Conservation (phyloP, 2,113 vertebrate species). For the Aptenodytes patagonicus region DNA sequence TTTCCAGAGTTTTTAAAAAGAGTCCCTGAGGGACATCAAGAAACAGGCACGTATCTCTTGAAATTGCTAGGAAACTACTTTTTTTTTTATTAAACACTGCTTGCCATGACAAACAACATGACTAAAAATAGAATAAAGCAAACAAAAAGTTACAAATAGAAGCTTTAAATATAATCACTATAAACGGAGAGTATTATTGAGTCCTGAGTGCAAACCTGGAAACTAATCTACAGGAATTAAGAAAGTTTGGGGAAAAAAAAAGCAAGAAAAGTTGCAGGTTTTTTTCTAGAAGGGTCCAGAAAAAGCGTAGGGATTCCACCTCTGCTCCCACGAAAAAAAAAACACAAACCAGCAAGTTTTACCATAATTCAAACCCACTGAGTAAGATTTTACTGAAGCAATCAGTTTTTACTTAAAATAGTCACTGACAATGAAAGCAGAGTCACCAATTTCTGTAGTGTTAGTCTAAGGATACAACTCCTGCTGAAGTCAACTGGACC, state of each 20-base stretch:
- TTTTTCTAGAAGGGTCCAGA: not conserved
- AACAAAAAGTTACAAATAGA: conserved; percentile 45
- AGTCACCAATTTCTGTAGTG: not conserved
- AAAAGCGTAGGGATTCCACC: not conserved
- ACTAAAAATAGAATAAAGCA: conserved; percentile 60
- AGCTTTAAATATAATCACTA: conserved; percentile 45
- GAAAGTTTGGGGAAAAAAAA: not conserved
- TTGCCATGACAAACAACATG: conserved; percentile 58
- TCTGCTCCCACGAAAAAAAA: not conserved
- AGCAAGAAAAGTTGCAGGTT: not conserved
- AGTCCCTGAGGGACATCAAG: not conserved
- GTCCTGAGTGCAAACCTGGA: not conserved
- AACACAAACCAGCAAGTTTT: not conserved
- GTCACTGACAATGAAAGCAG: not conserved
- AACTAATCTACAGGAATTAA: not conserved
- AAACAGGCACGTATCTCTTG: conserved; percentile 1
- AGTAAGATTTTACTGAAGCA: not conserved
- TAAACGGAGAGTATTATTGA: conserved; percentile 25
- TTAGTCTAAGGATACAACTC: not conserved
- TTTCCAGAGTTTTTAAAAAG: not conserved
- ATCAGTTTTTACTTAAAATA: not conserved
- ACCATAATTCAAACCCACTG: not conserved
- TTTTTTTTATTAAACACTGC: conserved; percentile 41
- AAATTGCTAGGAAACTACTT: conserved; percentile 38
- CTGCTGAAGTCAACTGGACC: not conserved